Base-by-base conservation (phyloP, 2,888 invertebrate genomes). In the Stratiomys singularior region DNA sequence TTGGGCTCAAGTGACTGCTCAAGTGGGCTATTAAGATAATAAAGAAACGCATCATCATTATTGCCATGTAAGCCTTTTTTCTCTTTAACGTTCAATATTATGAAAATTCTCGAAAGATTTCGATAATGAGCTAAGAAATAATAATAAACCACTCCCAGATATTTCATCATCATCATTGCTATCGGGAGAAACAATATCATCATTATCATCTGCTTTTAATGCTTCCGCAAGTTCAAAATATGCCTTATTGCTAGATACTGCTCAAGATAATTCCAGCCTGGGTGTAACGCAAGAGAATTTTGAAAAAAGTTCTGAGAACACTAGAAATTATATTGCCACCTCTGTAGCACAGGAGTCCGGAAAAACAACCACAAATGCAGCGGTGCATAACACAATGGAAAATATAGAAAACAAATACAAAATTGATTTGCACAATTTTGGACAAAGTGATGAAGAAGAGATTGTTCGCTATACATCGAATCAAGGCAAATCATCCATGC, bases 361-460 rank as follows among this genome's bases (percentile, higher is more conserved):
- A n/a, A n/a, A 9, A 18, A 18, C 7, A 9, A n/a, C 52, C 15
- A 52, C 18, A 52, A 52, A 13, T 52, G 4, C 52, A 9, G 3
- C 5, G 21, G 23, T n/a, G 60, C 2, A 60, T 3, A 9, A 37
- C 3, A 60, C 7, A 7, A 25, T 60, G 15, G 15, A 37, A 30
- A 18, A n/a, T 18, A 23, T 74, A 1, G 64, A 69, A 21, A 76
- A 64, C 3, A 64, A 67, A 13, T 76, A 76, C 72, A 46, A 56
- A 3, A 64, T 78, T n/a, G 44, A 46, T 15, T 23, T 74, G 1
- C 76, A 78, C 27, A 77, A 79, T 77, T 79, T 77, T 44, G 77
- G 77, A 13, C 79, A 79, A 81, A 60, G 71, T 1, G 82, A 82
- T 58, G 83, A 83, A 63, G 81, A 81, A 7, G 83, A 83, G 77